Evolutionary conservation across 2,113 vertebrate species (phyloP), one percentile per base, ranked within the genome.

Genomic region (Ophthalmolycus amberensis): DNA sequence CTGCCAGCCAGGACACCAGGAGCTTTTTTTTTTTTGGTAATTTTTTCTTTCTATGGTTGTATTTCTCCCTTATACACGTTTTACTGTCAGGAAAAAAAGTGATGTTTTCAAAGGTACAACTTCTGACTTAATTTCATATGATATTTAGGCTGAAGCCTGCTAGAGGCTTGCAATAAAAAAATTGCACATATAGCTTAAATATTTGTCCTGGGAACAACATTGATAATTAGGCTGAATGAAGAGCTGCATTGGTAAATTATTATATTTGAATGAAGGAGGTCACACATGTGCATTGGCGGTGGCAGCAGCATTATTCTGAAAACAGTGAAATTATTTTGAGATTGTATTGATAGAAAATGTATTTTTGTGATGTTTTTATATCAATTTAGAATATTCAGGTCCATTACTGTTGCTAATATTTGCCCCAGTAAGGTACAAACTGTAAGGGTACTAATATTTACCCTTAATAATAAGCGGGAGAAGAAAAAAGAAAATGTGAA

Each of bases 11-110:
- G 38, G 29, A 46, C 40, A 37, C 4, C 9, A 56, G 15, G 11
- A 12, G 2, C 10, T 12, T 67, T 9, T 25, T 1, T 1, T 3
- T 0, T 50, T 20, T 20, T 20, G 18, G 0, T 8, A 0, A 37
- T 65, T 48, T 50, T 50, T 20, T 63, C 46, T 67, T 14, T 34
- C 10, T 27, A 0, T 56, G 9, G 44, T 29, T 60, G 4, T 25
- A 16, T 40, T 67, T 25, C 25, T 25, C 25, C 25, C 25, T 25
- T 25, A 25, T 25, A 25, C 25, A 25, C 25, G 44, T 52, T 52
- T 22, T 3, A 44, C 40, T 42, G 40, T 42, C 40, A 42, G 40
- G 38, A 42, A 42, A 40, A 40, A 40, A 10, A 46, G 5, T 2
- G 3, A 54, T 10, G 50, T 54, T 4, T 54, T 25, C 9, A 54